Evolutionary conservation across 2,113 vertebrate genomes (phyloP), one percentile per base, ranked within the genome.

Genomic region (Thunnus maccoyii): DNA sequence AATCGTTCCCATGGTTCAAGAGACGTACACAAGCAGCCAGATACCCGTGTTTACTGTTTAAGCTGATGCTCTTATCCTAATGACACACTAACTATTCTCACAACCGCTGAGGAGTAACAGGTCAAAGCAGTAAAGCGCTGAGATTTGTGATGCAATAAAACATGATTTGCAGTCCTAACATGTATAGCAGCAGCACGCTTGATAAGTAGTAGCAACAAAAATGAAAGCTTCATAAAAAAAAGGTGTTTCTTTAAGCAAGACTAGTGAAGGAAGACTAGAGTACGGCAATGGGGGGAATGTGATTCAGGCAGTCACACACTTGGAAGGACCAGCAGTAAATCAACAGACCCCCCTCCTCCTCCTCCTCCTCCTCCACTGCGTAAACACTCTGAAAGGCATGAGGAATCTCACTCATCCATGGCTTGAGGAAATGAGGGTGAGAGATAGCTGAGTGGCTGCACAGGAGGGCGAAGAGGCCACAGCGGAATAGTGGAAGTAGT

Each of bases 331-430:
- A 5, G 16, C 48, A 68, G 56, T 86, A 86, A 86, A 90, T 80
- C 83, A 75, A 44, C 70, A 65, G 22, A 36, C 2, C 50, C 46
- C 60, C 61, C 8, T 8, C 5, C 8, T 36, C 36, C 7, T 9
- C 6, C 9, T 7, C 6, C n/a, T 2, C 48, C 32, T 9, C 27
- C 46, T 32, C 60, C 27, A 4, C 81, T 76, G 47, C 2, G 80
- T 92, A 89, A 89, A 91, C 86, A 86, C 51, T 70, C 9, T 41
- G 60, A 73, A 36, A 66, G 78, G 80, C 83, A 80, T 30, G 82
- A 87, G 82, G 91, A 91, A 91, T 91, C 78, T 76, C 86, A 86
- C 84, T 88, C 88, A 87, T 76, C 75, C 80, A 5, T 80, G 88
- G 78, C 82, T 74, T 5, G 57, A 86, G 82, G 83, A 88, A 81